Conservation (phyloP, 2,888 invertebrate genomes). For the Augochlorella aurata region DNA sequence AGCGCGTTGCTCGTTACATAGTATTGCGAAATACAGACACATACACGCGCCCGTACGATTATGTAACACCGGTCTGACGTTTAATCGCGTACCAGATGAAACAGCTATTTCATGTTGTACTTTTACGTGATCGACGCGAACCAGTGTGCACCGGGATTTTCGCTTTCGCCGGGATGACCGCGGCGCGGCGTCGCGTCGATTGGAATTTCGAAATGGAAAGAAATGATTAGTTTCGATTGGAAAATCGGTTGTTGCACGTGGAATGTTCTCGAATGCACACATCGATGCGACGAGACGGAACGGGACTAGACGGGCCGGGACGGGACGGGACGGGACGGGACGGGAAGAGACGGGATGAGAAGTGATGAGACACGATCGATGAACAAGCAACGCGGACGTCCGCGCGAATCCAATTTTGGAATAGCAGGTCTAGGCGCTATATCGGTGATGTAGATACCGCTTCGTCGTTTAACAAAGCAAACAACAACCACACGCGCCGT, state of each 20-base stretch:
- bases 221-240: not conserved
- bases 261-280: not conserved
- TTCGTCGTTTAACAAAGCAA: not conserved
- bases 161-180: not conserved
- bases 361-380: not conserved
- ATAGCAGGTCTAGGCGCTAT: not conserved
- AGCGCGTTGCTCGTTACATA: not conserved
- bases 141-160: not conserved
- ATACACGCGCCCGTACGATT: not conserved
- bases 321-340: not conserved
- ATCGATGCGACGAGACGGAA: not conserved
- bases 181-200: not conserved
- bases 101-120: not conserved
- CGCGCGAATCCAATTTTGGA: constrained; percentile 25
- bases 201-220: not conserved
- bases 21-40: not conserved
- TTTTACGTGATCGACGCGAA: not conserved
- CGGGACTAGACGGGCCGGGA: not conserved
- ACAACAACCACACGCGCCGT: not conserved
- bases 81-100: constrained; percentile 4
- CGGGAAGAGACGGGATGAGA: not conserved
- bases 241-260: not conserved
- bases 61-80: constrained; percentile 11
- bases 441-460: not conserved
- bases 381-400: not conserved